Evolutionary conservation across 2,888 invertebrate genomes (phyloP).

Genomic region (Lypha dubia): DNA sequence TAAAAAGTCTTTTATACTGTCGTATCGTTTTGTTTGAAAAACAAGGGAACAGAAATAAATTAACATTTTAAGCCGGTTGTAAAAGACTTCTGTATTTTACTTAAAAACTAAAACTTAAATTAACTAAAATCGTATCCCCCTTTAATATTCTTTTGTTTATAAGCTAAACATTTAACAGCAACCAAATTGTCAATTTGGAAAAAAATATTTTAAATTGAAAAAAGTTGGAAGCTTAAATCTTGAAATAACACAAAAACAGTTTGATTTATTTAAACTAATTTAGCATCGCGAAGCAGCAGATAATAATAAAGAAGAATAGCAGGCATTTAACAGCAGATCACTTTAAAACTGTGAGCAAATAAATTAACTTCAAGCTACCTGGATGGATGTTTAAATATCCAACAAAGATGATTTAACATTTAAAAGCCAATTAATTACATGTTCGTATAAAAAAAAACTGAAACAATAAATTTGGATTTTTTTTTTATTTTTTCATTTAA

Average conservation of each 20-base stretch:
- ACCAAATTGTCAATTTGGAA: slow-evolving; percentile 8
- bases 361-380: slow-evolving; percentile 39
- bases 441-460: neutral
- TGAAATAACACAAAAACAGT: neutral
- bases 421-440: slow-evolving; percentile 60
- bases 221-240: neutral
- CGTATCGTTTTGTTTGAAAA: neutral
- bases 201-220: neutral
- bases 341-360: slow-evolving; percentile 47
- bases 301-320: neutral
- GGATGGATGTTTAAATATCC: neutral
- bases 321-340: neutral
- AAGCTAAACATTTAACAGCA: slow-evolving; percentile 2
- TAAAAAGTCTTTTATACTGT: slow-evolving; percentile 47
- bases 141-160: neutral
- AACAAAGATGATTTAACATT: slow-evolving; percentile 56
- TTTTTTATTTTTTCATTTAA: slow-evolving; percentile 26
- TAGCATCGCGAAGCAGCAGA: neutral
- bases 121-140: neutral
- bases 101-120: neutral
- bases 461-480: slow-evolving; percentile 7
- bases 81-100: slow-evolving; percentile 56
- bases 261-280: slow-evolving; percentile 58
- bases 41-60: slow-evolving; percentile 6
- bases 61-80: slow-evolving; percentile 59